Base-by-base conservation (phyloP, 2,888 invertebrate species). In the Lissocephala sabroskyi region DNA sequence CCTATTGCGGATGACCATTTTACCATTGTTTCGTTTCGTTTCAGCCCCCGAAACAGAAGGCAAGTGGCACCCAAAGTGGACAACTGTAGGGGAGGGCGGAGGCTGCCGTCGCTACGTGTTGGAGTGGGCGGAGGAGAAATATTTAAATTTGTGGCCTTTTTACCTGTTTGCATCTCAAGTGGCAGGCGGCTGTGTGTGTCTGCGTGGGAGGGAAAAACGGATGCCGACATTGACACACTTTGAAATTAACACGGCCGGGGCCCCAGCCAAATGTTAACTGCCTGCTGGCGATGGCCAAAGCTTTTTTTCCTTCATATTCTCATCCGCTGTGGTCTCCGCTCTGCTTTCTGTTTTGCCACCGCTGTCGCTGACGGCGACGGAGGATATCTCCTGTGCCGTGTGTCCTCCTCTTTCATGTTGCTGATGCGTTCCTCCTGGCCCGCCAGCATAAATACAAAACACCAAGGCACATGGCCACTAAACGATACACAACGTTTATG, bases 1-100 rank as follows among this genome's bases (percentile, higher is more conserved):
- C 43, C 58, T 63, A 68, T 81, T 80, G 80, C 80, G 65, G 80
- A 80, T 80, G 80, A 77, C 81, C 79, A 54, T 77, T 74, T 74
- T 77, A 79, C 79, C 81, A 80, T 74, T 74, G 79, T 79, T 80
- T 70, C 79, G 62, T 59, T 63, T 52, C 54, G 46, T 62, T 59
- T 56, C 56, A 48, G 54, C 46, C 47, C 42, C 41, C 17, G 5
- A 28, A 6, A 36, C 45, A 11, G 41, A 9, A 17, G 41, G 10
- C 19, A 18, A 17, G 2, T n/a, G 6, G n/a, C 10, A 39, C 23
- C 13, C 41, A 41, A 6, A 41, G 11, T 30, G 32, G 28, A 41
- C 41, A 32, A 10, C 10, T 41, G 56, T 26, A 52, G 50, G 56
- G 17, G 30, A 32, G 30, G 11, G 30, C 13, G 2, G 9, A 10